A percentile compares a stretch with the other conserved stretches of the same genome.
These are phyloP conservation scores for Porites divaricata DNA, from an alignment of 92 coral and sea anemone genomes.

Conservation along the genomic window DNA sequence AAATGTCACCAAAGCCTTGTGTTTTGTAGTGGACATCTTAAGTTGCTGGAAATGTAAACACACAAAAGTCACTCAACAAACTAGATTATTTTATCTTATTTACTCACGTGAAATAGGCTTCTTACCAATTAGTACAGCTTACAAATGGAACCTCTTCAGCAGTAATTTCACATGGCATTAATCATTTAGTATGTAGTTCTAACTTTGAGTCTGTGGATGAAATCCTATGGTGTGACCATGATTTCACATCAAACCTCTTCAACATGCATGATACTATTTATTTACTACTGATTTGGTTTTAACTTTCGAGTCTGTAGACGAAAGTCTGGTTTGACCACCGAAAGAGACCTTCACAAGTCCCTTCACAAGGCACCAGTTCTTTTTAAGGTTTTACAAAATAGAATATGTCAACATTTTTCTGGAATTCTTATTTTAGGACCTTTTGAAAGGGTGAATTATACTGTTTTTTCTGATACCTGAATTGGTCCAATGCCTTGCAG, in stretches of 20 bases:
- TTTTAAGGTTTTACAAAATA: too few relatives aligned
- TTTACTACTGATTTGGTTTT: too few relatives aligned
- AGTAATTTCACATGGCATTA: too few relatives aligned
- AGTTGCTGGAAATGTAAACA: slow-evolving; percentile 75
- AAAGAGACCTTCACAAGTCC: too few relatives aligned
- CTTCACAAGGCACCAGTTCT: too few relatives aligned
- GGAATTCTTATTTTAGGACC: background rate
- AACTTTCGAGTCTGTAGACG: background rate
- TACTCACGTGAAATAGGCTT: too few relatives aligned
- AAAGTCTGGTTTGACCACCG: background rate
- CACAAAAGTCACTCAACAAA: background rate
- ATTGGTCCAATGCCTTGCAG: slow-evolving; percentile 97
- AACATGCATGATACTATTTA: background rate
- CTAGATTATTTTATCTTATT: background rate
- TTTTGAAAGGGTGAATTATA: background rate
- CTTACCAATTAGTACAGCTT: too few relatives aligned
- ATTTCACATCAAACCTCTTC: background rate
- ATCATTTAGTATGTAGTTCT: too few relatives aligned
- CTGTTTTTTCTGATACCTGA: slow-evolving; percentile 63
- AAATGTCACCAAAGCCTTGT: slow-evolving; percentile 98
- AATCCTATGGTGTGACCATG: background rate
- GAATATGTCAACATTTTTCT: background rate
- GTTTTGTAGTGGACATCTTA: slow-evolving; percentile 98
- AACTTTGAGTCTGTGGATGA: too few relatives aligned
- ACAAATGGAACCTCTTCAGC: too few relatives aligned